phyloP scores from a whole-genome alignment of 1,140 invertebrate species.

The Tetraneura akinire region DNA sequence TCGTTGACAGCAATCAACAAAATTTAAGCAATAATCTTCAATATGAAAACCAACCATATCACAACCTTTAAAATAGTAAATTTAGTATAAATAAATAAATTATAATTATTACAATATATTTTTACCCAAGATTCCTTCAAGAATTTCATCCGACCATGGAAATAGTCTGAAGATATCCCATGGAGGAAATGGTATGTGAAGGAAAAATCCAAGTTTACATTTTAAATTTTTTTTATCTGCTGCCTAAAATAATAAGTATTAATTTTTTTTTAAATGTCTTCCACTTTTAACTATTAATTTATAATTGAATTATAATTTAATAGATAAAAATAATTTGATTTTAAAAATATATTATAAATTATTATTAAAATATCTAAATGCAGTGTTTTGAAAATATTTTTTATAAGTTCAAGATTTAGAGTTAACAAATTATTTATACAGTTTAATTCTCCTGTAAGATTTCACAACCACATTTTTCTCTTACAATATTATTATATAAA shows the following conservation, averaged over 20 bases:
- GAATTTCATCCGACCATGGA: slow-evolving; percentile 85
- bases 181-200: slow-evolving; percentile 88
- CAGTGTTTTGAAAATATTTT: not conserved
- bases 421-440: not conserved
- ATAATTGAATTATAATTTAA: too few species aligned
- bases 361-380: not conserved
- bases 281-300: too few species aligned
- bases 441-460: too few species aligned
- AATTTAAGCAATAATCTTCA: slow-evolving; percentile 89
- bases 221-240: slow-evolving; percentile 77
- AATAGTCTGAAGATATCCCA: slow-evolving; percentile 89
- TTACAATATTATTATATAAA: too few species aligned
- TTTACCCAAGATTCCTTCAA: slow-evolving; percentile 80
- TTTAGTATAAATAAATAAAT: too few species aligned
- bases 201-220: slow-evolving; percentile 83
- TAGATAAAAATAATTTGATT: not conserved
- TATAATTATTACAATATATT: not conserved
- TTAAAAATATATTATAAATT: not conserved
- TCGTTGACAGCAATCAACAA: slow-evolving; percentile 86
- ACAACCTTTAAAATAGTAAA: slow-evolving; percentile 65
- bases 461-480: too few species aligned
- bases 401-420: not conserved
- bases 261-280: not conserved
- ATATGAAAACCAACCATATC: slow-evolving; percentile 93
- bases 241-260: slow-evolving; percentile 59